Evolutionary conservation across 1,140 invertebrate species (phyloP), one percentile per base, ranked within the genome.

Genomic region (Orchestia grillus): DNA sequence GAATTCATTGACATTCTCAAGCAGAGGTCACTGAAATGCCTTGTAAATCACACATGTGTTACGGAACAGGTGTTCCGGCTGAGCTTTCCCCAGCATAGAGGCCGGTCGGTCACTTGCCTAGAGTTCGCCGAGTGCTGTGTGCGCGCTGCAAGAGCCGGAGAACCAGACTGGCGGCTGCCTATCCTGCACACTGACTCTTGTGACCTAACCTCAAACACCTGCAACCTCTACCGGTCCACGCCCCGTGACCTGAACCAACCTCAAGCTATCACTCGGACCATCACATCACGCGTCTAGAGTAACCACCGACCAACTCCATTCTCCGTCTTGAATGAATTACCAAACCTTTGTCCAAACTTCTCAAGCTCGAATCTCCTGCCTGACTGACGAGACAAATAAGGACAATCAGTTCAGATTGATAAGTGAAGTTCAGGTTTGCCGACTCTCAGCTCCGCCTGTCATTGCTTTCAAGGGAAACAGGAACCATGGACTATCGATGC

Each of bases 241-340:
- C 92, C 92, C 92, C 92, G 92, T 94, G 92, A 94, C 92, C 92
- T 94, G 92, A 94, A 94, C 92, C 90, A 94, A 94, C 92, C 47
- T 40, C 44, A 94, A 94, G 92, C 92, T 94, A 94, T 94, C 92
- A 94, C 92, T 94, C 92, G 92, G 47, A 94, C 43, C 92, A 94
- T 94, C 92, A 94, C 92, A 94, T 94, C 92, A 94, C 92, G 92
- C 92, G 92, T 94, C 43, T 92, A 94, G 92, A 44, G 92, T 94
- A 94, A 94, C 92, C 92, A 94, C 92, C 92, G 44, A 94, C 92
- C 44, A 44, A 94, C 19, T 43, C 43, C 44, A 44, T 11, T 47
- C 92, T 94, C 44, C 19, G 92, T 40, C 92, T 45, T 40, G 4
- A 94, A 94, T 94, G 92, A 47, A 94, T 94, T 94, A 94, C 92